Evolutionary conservation across 2,797 vertebrate species (phyloP), one percentile per base, ranked within the genome.

Genomic region (Pipistrellus pipistrellus): DNA sequence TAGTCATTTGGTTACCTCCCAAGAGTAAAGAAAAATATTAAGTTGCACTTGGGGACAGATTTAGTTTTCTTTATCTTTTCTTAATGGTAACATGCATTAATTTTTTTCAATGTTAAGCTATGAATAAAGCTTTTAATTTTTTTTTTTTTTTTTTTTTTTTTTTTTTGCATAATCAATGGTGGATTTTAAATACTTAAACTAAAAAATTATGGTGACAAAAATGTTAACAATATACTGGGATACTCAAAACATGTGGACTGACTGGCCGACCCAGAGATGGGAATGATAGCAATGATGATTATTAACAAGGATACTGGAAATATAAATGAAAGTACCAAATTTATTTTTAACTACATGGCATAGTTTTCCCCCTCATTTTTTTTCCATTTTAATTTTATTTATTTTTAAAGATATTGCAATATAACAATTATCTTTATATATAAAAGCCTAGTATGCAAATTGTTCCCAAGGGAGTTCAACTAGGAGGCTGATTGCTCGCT

Each of bases 151-250:
- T 78, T 82, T 38, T 38, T 20, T 20, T 38, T 4, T 38, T 20
- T 78, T 78, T 85, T 82, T 82, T 83, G 5, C 46, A 76, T 59
- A 23, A 78, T 18, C 44, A 78, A 11, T 25, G 30, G 30, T 57
- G 75, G 18, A 66, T 82, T 94, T 94, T 75, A 3, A 41, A 86
- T 73, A 69, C 85, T 53, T 73, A 69, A 94, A 55, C 48, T 84
- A 68, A 84, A 9, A 73, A 78, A 81, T 57, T 77, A 51, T n/a
- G 51, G 32, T 78, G 32, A 25, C n/a, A 76, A 84, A 30, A 93
- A 81, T 59, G 44, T 77, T 81, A n/a, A n/a, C 17, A 41, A 62
- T 92, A 15, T 8, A 68, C n/a, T 73, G 77, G 71, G 38, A 81
- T 0, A 32, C 4, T 48, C 20, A 80, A 21, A 8, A 48, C 25